Percentiles rank a stretch among this genome's conserved stretches.
phyloP scores from a whole-genome alignment of 2,888 invertebrate species.

The Scaeva pyrastri region DNA sequence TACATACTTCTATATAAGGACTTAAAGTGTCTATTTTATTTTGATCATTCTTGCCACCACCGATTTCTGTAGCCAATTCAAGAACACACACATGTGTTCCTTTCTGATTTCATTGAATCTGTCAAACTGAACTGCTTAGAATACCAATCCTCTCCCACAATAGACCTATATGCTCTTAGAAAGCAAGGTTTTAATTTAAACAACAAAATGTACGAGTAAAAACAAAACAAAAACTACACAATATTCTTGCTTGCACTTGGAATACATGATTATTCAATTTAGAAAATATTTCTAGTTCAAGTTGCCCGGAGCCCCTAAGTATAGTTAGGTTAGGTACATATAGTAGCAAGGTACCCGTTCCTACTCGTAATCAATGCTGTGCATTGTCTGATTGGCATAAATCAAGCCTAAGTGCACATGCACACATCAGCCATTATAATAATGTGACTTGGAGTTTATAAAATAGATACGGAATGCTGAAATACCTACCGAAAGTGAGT shows the following conservation, averaged over 20 bases:
- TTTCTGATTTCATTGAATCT: constrained; percentile 17
- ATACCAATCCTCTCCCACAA: background rate
- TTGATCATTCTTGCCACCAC: background rate
- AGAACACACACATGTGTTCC: background rate
- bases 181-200: constrained; percentile 28
- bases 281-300: constrained; percentile 52
- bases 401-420: constrained; percentile 49
- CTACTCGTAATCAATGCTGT: constrained; percentile 37
- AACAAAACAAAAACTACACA: background rate
- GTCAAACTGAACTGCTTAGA: background rate
- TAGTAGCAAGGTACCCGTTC: background rate
- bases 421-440: background rate
- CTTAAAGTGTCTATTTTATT: background rate
- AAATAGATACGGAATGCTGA: no score
- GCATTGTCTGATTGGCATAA: constrained; percentile 50
- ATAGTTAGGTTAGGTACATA: no score
- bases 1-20: no score
- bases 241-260: constrained; percentile 33
- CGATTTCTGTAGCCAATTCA: background rate
- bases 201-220: background rate
- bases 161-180: constrained; percentile 10
- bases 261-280: constrained; percentile 51
- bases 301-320: constrained; percentile 31
- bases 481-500: constrained; percentile 48
- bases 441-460: constrained; percentile 16